phyloP scores from a whole-genome alignment of 2,797 vertebrate genomes.

The Schizopygopsis malacanthus region DNA sequence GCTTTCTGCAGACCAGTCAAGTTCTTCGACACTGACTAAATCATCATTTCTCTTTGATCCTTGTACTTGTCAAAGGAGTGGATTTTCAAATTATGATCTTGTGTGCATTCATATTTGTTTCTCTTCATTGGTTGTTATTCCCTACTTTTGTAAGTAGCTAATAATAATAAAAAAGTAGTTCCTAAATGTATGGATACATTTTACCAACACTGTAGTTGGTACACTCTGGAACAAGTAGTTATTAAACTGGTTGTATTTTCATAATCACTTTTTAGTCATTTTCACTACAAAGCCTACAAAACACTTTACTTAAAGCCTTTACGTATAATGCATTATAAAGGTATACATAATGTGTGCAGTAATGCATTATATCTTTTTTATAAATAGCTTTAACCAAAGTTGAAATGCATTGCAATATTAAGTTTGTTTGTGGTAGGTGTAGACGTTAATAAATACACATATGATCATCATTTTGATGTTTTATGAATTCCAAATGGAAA shows the following conservation, averaged over 20 bases:
- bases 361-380: not conserved
- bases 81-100: no score
- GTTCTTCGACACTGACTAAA: no score
- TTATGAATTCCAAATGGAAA: no score
- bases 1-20: no score
- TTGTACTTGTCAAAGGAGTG: no score
- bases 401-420: not conserved
- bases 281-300: not conserved
- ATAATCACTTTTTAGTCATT: not conserved
- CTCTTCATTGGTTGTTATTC: no score
- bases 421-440: no score
- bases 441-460: no score
- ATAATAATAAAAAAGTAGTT: not conserved
- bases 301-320: not conserved
- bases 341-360: no score
- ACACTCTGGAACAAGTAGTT: not conserved
- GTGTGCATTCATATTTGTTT: no score
- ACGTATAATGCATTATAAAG: not conserved
- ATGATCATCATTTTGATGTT: no score
- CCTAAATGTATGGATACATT: not conserved
- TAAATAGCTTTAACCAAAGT: not conserved
- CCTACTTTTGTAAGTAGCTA: not conserved
- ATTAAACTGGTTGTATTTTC: not conserved
- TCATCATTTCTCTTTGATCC: no score
- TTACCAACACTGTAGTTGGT: not conserved